A percentile compares a stretch with the other conserved stretches of the same genome.
Conservation (phyloP, 2,888 invertebrate species). For the Synergus itoensis region DNA sequence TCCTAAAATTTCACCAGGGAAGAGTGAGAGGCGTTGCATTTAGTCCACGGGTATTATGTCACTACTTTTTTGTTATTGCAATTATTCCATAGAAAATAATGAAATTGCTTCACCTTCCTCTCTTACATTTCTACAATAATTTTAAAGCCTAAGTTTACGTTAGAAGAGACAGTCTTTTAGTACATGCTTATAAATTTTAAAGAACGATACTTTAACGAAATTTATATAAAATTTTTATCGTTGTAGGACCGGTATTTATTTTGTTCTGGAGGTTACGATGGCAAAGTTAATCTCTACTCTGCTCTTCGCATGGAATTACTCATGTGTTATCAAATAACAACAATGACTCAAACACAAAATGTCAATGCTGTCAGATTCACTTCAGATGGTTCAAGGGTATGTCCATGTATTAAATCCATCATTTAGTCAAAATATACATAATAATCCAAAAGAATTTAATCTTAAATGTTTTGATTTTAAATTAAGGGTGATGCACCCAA, state of each 20-base stretch:
- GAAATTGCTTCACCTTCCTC: neutral
- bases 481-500: no score
- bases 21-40: constrained; percentile 76
- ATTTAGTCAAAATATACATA: neutral
- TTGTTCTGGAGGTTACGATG: constrained; percentile 79
- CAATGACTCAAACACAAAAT: constrained; percentile 76
- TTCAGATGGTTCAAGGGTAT: constrained; percentile 77
- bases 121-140: neutral
- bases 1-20: constrained; percentile 74
- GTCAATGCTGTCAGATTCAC: constrained; percentile 78
- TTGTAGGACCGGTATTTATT: constrained; percentile 78
- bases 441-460: no score
- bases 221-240: constrained; percentile 11
- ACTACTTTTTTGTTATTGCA: constrained; percentile 31
- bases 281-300: constrained; percentile 78
- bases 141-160: neutral
- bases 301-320: constrained; percentile 76
- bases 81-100: constrained; percentile 1
- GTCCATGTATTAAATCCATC: neutral
- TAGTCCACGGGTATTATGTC: constrained; percentile 71
- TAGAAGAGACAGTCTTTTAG: neutral
- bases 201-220: neutral
- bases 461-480: no score
- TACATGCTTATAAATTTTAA: neutral
- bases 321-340: constrained; percentile 77